Percentiles rank a stretch among this genome's conserved stretches.
Conservation (phyloP, 30 jellyfish, hydroid and myxozoan genomes). For the Mastigias papua region DNA sequence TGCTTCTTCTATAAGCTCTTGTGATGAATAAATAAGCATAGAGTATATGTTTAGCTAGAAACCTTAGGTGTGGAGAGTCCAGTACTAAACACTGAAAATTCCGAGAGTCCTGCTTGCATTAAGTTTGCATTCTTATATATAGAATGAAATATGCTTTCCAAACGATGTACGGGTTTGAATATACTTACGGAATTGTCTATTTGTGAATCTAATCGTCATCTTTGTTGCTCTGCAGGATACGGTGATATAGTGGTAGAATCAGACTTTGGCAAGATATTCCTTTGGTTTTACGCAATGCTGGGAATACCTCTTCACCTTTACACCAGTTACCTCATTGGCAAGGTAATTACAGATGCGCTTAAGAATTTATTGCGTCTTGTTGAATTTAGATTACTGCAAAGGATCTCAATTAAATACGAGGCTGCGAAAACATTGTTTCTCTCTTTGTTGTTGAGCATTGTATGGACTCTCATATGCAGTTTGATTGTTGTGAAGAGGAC, state of each 20-base stretch:
- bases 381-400: slow-evolving; percentile 16
- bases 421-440: slow-evolving; percentile 10
- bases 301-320: slow-evolving; percentile 54
- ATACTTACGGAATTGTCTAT: neutral
- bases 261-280: slow-evolving; percentile 24
- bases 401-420: neutral
- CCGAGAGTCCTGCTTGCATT: no score
- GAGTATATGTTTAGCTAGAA: no score
- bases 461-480: slow-evolving; percentile 13
- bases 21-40: no score
- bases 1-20: no score
- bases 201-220: neutral
- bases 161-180: no score
- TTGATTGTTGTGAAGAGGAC: neutral
- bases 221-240: slow-evolving; percentile 18
- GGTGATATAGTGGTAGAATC: slow-evolving; percentile 52
- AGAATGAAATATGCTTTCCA: no score
- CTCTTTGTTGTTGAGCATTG: slow-evolving; percentile 1
- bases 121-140: no score
- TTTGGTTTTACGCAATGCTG: slow-evolving; percentile 12
- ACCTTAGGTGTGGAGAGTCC: no score
- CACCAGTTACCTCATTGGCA: slow-evolving; percentile 51
- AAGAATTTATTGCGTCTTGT: neutral
- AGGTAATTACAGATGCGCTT: slow-evolving; percentile 1
- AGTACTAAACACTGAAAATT: no score